Conservation (phyloP, 2,888 invertebrate genomes). For the Drosophila mimetica region DNA sequence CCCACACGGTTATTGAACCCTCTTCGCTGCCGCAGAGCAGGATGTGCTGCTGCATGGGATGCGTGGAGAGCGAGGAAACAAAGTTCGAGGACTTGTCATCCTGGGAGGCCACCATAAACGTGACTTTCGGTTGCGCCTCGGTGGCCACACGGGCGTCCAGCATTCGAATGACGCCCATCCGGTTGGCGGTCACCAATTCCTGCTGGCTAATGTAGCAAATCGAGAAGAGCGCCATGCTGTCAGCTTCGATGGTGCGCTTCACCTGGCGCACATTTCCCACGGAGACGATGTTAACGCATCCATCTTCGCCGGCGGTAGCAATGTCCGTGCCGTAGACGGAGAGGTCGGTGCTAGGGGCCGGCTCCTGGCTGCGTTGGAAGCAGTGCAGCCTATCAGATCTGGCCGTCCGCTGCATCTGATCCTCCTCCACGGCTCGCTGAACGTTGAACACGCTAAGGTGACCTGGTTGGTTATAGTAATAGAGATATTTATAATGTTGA, state of each 20-base stretch:
- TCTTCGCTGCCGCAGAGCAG: slow-evolving; percentile 93
- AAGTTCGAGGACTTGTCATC: slow-evolving; percentile 86
- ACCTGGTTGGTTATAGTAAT: slow-evolving; percentile 85
- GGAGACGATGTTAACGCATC: slow-evolving; percentile 86
- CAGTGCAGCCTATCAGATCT: slow-evolving; percentile 89
- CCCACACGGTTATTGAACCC: slow-evolving; percentile 95
- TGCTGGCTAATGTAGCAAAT: slow-evolving; percentile 90
- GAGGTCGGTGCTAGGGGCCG: slow-evolving; percentile 91
- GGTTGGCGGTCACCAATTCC: slow-evolving; percentile 91
- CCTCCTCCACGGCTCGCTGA: slow-evolving; percentile 86
- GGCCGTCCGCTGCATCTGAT: slow-evolving; percentile 86
- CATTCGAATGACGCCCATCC: slow-evolving; percentile 95
- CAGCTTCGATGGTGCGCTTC: slow-evolving; percentile 86
- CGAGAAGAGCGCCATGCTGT: slow-evolving; percentile 92
- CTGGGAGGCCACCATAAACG: slow-evolving; percentile 90
- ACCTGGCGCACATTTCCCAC: slow-evolving; percentile 85
- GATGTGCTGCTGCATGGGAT: slow-evolving; percentile 95
- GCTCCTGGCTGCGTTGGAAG: slow-evolving; percentile 84
- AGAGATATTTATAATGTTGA: neutral
- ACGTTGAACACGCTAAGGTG: slow-evolving; percentile 88
- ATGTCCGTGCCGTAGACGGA: slow-evolving; percentile 91
- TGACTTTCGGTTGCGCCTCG: slow-evolving; percentile 86
- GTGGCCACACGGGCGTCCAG: slow-evolving; percentile 91
- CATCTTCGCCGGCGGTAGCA: slow-evolving; percentile 94
- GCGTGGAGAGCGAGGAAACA: slow-evolving; percentile 91